These are phyloP conservation scores for Pseudocheirus occidentalis DNA, from an alignment of 2,797 vertebrate species.

Conservation along the genomic window DNA sequence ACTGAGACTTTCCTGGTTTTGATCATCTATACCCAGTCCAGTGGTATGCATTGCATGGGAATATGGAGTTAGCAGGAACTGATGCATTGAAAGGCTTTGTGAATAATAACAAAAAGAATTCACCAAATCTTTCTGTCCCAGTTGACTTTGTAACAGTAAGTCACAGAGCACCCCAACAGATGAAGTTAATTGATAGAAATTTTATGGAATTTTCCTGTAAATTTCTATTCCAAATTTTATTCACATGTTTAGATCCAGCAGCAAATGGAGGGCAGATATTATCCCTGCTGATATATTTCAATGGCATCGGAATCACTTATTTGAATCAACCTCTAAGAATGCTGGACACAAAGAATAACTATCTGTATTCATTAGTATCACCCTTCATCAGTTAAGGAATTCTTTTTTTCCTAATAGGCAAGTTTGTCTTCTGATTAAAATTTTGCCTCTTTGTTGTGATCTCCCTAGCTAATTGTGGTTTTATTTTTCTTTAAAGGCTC, in stretches of 20 bases:
- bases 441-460: slow-evolving; percentile 68
- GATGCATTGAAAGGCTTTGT: not conserved
- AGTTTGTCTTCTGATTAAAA: slow-evolving; percentile 49
- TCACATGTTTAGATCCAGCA: slow-evolving; percentile 50
- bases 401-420: not conserved
- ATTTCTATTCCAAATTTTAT: slow-evolving; percentile 64
- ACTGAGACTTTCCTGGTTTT: not conserved
- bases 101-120: not conserved
- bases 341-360: slow-evolving; percentile 68
- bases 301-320: slow-evolving; percentile 70
- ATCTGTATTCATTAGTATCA: slow-evolving; percentile 54
- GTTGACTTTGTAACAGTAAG: slow-evolving; percentile 50
- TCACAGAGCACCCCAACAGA: slow-evolving; percentile 40
- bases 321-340: slow-evolving; percentile 67
- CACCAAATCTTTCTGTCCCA: not conserved
- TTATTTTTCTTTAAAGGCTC: slow-evolving; percentile 40
- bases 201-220: slow-evolving; percentile 50
- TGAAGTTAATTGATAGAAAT: slow-evolving; percentile 32
- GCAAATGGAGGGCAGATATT: slow-evolving; percentile 62
- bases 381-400: slow-evolving; percentile 45
- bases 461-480: slow-evolving; percentile 62
- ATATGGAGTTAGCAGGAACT: not conserved
- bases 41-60: not conserved
- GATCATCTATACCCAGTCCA: not conserved
- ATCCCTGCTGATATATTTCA: slow-evolving; percentile 68